A percentile compares a stretch with the other conserved stretches of the same genome.
Evolutionary conservation across 2,888 invertebrate genomes (phyloP).

Genomic region (Subacronicta megacephala): DNA sequence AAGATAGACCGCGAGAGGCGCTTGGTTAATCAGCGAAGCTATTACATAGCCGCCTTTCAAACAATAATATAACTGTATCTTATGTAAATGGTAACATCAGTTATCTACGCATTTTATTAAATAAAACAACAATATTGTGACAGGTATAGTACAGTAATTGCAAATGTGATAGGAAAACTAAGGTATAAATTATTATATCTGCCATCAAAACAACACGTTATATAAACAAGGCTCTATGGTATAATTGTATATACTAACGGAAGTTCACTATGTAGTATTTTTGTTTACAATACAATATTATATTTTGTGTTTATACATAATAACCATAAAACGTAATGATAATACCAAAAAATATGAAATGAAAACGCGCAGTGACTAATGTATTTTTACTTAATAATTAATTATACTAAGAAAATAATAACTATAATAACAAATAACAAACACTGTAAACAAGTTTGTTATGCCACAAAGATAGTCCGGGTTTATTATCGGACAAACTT

Average conservation of each 20-base stretch:
- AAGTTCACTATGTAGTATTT: slow-evolving; percentile 17
- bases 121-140: slow-evolving; percentile 10
- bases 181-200: slow-evolving; percentile 13
- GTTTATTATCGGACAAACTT: background rate
- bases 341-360: slow-evolving; percentile 20
- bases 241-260: slow-evolving; percentile 7
- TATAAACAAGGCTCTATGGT: slow-evolving; percentile 22
- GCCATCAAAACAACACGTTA: slow-evolving; percentile 14
- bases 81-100: background rate
- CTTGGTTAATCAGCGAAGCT: too few species aligned
- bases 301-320: too few species aligned
- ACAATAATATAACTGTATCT: background rate
- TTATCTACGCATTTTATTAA: slow-evolving; percentile 13
- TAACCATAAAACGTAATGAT: slow-evolving; percentile 5
- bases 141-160: slow-evolving; percentile 3
- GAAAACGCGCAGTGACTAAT: slow-evolving; percentile 20
- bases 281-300: slow-evolving; percentile 30
- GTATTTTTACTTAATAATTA: slow-evolving; percentile 14
- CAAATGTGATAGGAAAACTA: slow-evolving; percentile 13
- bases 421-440: slow-evolving; percentile 3
- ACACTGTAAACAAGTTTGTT: background rate
- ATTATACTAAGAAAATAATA: slow-evolving; percentile 5
- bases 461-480: background rate
- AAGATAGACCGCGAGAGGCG: too few species aligned
- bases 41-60: background rate